These are phyloP conservation scores for Protonibea diacanthus DNA, from an alignment of 2,797 vertebrate species.

Conservation along the genomic window DNA sequence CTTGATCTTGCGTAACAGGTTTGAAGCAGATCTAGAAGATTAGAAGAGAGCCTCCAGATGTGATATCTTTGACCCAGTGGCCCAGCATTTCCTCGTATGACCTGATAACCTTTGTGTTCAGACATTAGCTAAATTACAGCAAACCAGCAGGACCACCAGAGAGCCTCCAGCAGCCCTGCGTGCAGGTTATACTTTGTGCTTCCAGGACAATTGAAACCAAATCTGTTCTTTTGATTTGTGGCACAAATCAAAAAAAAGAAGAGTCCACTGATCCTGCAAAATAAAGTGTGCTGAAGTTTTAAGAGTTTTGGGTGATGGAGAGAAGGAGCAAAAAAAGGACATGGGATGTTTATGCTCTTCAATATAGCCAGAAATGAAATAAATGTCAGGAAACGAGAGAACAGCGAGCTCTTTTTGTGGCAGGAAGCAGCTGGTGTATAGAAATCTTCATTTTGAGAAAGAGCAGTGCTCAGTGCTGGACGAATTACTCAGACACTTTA, in stretches of 20 bases:
- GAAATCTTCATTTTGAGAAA: neutral
- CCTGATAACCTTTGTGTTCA: slow-evolving; percentile 33
- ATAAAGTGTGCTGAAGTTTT: neutral
- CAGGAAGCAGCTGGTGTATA: slow-evolving; percentile 23
- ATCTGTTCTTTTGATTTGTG: neutral
- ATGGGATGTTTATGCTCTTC: neutral
- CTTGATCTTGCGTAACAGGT: slow-evolving; percentile 50
- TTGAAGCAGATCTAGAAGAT: slow-evolving; percentile 15
- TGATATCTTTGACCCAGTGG: slow-evolving; percentile 42
- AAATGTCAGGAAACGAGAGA: neutral
- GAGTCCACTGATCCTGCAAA: neutral
- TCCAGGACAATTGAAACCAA: neutral
- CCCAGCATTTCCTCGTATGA: slow-evolving; percentile 31
- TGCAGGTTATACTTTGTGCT: slow-evolving; percentile 1
- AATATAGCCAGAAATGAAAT: slow-evolving; percentile 21
- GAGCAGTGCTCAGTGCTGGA: neutral
- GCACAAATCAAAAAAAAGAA: neutral
- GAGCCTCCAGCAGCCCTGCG: neutral
- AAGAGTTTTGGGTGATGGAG: slow-evolving; percentile 1
- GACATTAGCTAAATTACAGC: slow-evolving; percentile 5
- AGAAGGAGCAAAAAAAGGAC: neutral
- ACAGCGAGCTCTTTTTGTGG: neutral
- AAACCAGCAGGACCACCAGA: neutral
- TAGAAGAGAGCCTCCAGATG: slow-evolving; percentile 31
- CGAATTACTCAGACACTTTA: neutral